phyloP scores from a whole-genome alignment of 1,140 invertebrate species.

The Drosophila pachea region DNA sequence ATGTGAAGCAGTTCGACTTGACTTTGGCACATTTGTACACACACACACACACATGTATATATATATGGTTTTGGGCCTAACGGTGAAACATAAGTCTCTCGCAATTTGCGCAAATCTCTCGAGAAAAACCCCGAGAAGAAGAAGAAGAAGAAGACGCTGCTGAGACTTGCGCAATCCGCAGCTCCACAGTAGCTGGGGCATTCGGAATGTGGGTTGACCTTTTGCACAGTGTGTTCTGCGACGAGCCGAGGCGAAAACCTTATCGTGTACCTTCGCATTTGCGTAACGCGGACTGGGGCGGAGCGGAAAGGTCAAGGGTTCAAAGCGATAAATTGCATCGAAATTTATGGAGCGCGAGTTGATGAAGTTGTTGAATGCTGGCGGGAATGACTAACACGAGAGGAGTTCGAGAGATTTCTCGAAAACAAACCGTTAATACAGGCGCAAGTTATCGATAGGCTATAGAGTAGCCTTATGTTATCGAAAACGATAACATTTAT shows the following conservation, averaged over 20 bases:
- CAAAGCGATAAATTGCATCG: background rate
- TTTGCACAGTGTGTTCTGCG: slow-evolving; percentile 1
- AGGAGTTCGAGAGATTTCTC: too few species aligned
- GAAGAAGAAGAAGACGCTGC: background rate
- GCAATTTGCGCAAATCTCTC: slow-evolving; percentile 25
- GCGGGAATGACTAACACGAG: too few species aligned
- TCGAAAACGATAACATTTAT: too few species aligned
- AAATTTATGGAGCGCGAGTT: too few species aligned
- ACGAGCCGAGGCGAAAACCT: slow-evolving; percentile 10
- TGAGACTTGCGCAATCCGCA: slow-evolving; percentile 25
- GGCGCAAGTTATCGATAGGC: too few species aligned
- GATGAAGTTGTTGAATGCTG: too few species aligned
- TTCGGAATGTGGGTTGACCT: slow-evolving; percentile 34
- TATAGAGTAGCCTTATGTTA: too few species aligned
- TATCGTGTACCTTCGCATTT: slow-evolving; percentile 18
- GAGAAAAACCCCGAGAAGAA: slow-evolving; percentile 11
- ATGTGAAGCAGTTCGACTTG: slow-evolving; percentile 4
- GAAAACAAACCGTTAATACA: too few species aligned
- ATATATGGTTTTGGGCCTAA: background rate
- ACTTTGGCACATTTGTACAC: slow-evolving; percentile 14
- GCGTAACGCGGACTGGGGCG: background rate
- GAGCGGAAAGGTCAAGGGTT: slow-evolving; percentile 1
- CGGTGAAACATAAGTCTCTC: background rate
- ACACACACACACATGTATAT: too few species aligned
- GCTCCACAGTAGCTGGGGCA: slow-evolving; percentile 5